These are phyloP conservation scores for Pristis pectinata DNA, from an alignment of 2,797 vertebrate genomes.

Conservation along the genomic window DNA sequence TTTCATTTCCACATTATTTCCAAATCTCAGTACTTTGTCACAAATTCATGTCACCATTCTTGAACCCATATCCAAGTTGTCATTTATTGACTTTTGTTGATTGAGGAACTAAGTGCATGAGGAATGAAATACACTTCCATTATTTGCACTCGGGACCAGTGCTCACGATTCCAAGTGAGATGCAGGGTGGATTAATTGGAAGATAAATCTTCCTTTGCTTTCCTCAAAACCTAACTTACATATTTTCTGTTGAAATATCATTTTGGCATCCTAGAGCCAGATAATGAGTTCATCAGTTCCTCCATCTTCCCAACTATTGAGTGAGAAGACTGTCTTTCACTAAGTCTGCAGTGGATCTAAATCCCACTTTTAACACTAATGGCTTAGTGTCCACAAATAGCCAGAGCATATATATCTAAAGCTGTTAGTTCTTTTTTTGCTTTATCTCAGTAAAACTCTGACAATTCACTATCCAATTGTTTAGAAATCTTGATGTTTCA, in stretches of 20 bases:
- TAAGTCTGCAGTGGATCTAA: background rate
- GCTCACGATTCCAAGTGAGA: too few relatives aligned
- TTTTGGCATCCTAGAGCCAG: background rate
- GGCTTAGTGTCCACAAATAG: background rate
- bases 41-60: background rate
- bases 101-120: background rate
- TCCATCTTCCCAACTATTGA: background rate
- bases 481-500: too few relatives aligned
- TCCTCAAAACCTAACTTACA: background rate
- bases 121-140: background rate
- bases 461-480: too few relatives aligned
- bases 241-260: background rate
- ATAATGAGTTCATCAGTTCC: background rate
- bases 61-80: background rate
- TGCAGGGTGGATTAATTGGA: background rate
- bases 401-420: background rate
- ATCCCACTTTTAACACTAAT: background rate
- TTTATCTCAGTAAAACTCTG: too few relatives aligned
- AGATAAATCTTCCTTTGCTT: background rate
- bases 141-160: background rate
- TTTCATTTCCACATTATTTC: background rate
- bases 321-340: too few relatives aligned
- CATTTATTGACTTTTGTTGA: background rate
- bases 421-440: background rate
- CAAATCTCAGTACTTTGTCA: background rate